These are phyloP conservation scores for Calyptomena viridis DNA, from an alignment of 2,113 vertebrate species.

Conservation along the genomic window DNA sequence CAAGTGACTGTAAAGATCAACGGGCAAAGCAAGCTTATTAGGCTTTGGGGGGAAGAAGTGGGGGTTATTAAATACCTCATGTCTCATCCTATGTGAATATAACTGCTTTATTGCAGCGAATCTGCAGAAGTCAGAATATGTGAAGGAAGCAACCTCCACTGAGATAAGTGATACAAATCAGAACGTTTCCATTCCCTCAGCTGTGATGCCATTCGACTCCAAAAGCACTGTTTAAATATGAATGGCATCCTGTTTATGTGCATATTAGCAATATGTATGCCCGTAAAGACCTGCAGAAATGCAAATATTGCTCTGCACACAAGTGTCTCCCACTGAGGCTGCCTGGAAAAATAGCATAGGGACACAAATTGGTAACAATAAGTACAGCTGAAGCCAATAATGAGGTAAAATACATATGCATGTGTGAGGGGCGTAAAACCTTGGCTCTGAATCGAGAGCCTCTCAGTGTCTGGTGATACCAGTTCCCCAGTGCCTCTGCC, in stretches of 20 bases:
- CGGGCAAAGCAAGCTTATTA: neutral
- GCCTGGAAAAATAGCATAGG: neutral
- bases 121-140: neutral
- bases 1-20: neutral
- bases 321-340: constrained; percentile 25
- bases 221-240: constrained; percentile 55
- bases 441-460: neutral
- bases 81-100: constrained; percentile 4
- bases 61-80: neutral
- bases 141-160: constrained; percentile 25
- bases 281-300: constrained; percentile 35
- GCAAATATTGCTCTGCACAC: constrained; percentile 42
- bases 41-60: neutral
- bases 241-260: constrained; percentile 62
- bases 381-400: constrained; percentile 45
- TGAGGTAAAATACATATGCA: constrained; percentile 48
- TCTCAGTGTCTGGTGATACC: neutral
- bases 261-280: constrained; percentile 35
- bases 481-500: neutral
- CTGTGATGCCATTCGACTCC: constrained; percentile 17
- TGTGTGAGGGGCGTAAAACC: neutral
- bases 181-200: constrained; percentile 42
- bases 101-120: neutral
- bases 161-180: constrained; percentile 54
- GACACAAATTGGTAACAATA: constrained; percentile 3